Conservation (phyloP, 2,888 invertebrate genomes). For the Prenolepis imparis region DNA sequence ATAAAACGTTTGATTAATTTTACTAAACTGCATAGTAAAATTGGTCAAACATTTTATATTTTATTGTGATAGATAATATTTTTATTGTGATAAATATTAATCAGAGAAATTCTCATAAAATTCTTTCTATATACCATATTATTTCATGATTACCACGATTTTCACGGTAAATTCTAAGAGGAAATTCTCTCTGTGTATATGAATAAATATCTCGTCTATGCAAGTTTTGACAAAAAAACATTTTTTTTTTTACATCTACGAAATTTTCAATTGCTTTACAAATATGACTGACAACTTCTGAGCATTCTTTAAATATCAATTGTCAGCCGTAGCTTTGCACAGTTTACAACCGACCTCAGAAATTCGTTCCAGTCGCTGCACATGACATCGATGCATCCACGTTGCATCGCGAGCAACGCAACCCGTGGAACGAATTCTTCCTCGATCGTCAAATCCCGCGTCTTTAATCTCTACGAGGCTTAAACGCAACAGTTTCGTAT, state of each 20-base stretch:
- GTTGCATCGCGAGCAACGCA: constrained; percentile 10
- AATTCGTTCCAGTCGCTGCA: constrained; percentile 6
- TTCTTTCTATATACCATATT: too few species aligned
- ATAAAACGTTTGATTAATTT: too few species aligned
- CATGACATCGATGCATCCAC: constrained; percentile 1
- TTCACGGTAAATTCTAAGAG: too few species aligned
- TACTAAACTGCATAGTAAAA: too few species aligned
- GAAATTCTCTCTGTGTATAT: too few species aligned
- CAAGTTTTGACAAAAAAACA: background rate
- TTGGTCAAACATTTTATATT: too few species aligned
- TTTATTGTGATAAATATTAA: too few species aligned
- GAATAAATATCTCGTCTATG: background rate
- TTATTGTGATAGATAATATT: too few species aligned
- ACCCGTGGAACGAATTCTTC: constrained; percentile 31
- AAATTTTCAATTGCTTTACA: background rate
- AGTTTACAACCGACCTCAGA: background rate
- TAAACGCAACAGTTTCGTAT: constrained; percentile 80
- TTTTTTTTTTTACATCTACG: background rate
- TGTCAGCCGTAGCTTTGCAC: background rate
- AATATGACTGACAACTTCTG: background rate
- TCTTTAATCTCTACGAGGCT: constrained; percentile 67
- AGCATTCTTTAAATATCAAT: background rate
- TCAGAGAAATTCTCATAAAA: too few species aligned
- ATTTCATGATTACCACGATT: too few species aligned
- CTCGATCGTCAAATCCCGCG: constrained; percentile 53